These are phyloP conservation scores for Hippocampus barbouri DNA, from an alignment of 2,113 vertebrate genomes.

Conservation along the genomic window DNA sequence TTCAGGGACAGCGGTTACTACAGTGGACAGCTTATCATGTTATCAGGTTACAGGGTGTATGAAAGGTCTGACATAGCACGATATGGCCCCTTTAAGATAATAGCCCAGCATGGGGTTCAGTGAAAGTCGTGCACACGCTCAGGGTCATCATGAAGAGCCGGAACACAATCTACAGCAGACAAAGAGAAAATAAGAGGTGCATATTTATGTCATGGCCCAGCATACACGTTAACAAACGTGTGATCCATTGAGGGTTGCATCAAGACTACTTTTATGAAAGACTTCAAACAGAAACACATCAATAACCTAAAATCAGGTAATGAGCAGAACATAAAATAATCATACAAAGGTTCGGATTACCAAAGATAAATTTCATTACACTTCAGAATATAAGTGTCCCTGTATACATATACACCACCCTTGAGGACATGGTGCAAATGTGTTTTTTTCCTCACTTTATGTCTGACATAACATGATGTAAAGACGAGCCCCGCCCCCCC, in stretches of 20 bases:
- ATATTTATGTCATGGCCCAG: conserved; percentile 1
- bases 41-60: too few species aligned
- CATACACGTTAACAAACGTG: conserved; percentile 33
- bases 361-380: not conserved
- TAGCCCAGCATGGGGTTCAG: conserved; percentile 1
- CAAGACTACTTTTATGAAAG: conserved; percentile 3
- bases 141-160: not conserved
- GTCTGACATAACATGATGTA: conserved; percentile 27
- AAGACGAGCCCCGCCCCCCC: not conserved
- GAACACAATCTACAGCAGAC: not conserved
- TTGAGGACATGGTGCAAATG: not conserved
- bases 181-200: not conserved
- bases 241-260: not conserved
- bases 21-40: too few species aligned
- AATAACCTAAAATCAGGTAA: conserved; percentile 7
- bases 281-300: conserved; percentile 4
- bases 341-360: conserved; percentile 1
- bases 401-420: not conserved
- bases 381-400: not conserved
- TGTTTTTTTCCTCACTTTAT: not conserved
- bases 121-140: not conserved
- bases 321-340: not conserved
- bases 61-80: too few species aligned
- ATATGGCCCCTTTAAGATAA: not conserved
- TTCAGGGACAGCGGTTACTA: too few species aligned